A percentile compares a stretch with the other conserved stretches of the same genome.
Conservation (phyloP, 2,888 invertebrate genomes). For the Scaptomyza parva region DNA sequence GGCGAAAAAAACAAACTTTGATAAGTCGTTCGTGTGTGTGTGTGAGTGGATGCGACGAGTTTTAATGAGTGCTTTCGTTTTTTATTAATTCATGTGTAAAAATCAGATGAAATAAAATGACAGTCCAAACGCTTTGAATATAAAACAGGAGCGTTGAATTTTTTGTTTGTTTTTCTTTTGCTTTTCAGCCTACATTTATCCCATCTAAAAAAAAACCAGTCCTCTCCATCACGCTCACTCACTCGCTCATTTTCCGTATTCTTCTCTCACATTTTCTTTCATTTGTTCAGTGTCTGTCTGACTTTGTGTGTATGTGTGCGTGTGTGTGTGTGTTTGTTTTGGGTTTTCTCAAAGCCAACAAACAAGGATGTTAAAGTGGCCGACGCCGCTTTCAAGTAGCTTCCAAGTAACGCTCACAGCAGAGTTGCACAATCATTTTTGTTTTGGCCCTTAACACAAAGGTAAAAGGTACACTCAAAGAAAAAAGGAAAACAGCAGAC, state of each 20-base stretch:
- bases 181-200: conserved; percentile 9
- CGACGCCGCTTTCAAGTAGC: conserved; percentile 36
- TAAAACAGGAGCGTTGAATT: conserved; percentile 44
- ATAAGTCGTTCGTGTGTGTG: conserved; percentile 6
- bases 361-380: conserved; percentile 31
- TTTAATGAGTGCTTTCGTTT: conserved; percentile 57
- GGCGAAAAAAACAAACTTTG: conserved; percentile 5
- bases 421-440: conserved; percentile 15
- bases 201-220: conserved; percentile 12
- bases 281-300: conserved; percentile 2
- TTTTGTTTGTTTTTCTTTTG: conserved; percentile 12
- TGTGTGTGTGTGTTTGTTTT: conserved; percentile 27
- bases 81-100: conserved; percentile 77
- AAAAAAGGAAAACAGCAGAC: neutral
- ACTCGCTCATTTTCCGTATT: neutral
- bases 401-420: conserved; percentile 23
- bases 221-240: too few species aligned
- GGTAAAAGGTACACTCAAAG: conserved; percentile 6
- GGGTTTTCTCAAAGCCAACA: conserved; percentile 21
- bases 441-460: conserved; percentile 6
- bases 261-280: neutral
- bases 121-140: conserved; percentile 63
- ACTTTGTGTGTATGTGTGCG: conserved; percentile 19
- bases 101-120: conserved; percentile 72
- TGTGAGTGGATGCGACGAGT: conserved; percentile 17